Conservation (phyloP, 2,797 vertebrate species). For the Molossus molossus region DNA sequence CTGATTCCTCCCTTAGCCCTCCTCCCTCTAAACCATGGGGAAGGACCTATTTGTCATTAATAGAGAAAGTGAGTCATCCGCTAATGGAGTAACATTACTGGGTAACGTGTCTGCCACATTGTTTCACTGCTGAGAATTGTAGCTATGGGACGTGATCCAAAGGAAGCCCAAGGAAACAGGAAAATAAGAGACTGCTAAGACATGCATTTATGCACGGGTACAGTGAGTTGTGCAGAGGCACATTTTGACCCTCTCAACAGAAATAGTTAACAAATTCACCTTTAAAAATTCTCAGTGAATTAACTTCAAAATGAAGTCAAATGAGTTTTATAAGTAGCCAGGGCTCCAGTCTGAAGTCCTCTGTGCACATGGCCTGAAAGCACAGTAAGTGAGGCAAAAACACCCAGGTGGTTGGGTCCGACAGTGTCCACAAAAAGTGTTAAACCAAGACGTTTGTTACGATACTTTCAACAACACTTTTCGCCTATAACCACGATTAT, state of each 20-base stretch:
- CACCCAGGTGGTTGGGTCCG: neutral
- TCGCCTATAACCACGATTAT: neutral
- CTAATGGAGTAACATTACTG: neutral
- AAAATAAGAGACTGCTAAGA: neutral
- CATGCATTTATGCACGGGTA: neutral
- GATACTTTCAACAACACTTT: neutral
- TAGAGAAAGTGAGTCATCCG: neutral
- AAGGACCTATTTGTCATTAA: neutral
- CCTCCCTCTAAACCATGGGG: neutral
- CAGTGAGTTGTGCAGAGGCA: neutral
- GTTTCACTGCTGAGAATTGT: neutral
- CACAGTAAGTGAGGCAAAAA: neutral
- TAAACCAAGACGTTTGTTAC: neutral
- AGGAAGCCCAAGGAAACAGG: neutral
- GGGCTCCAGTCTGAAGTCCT: neutral
- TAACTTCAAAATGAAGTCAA: neutral
- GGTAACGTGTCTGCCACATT: neutral
- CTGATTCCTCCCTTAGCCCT: neutral
- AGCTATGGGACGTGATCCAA: neutral
- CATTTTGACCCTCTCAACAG: neutral
- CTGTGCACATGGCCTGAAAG: neutral
- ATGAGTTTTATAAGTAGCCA: neutral
- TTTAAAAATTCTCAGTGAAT: neutral
- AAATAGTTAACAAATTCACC: constrained; percentile 17
- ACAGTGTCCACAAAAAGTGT: neutral